Percentiles rank a stretch among this genome's conserved stretches.
Conservation (phyloP, 2,797 vertebrate genomes). For the Simalia tracyae region DNA sequence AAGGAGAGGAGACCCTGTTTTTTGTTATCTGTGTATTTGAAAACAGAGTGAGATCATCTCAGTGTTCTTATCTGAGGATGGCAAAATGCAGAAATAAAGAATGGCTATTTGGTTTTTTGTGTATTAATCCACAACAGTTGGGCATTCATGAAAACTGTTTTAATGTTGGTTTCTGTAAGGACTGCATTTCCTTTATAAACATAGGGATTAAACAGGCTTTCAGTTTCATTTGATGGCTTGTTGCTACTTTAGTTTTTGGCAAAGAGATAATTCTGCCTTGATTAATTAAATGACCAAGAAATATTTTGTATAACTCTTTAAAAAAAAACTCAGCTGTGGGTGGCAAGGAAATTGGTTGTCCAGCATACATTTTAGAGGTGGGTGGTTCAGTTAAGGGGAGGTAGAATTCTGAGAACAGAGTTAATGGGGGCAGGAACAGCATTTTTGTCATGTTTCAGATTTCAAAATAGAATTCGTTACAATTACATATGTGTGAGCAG, state of each 20-base stretch:
- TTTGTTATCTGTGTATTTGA: too few species aligned
- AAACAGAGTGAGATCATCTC: neutral
- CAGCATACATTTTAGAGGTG: slow-evolving; percentile 58
- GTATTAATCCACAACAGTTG: neutral
- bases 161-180: slow-evolving; percentile 1
- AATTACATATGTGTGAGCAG: neutral
- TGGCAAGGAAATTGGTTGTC: slow-evolving; percentile 64
- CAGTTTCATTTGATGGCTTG: slow-evolving; percentile 31
- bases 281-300: slow-evolving; percentile 62
- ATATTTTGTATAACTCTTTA: slow-evolving; percentile 54
- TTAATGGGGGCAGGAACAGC: slow-evolving; percentile 51
- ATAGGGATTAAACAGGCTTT: slow-evolving; percentile 18
- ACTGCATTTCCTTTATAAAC: neutral
- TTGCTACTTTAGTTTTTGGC: slow-evolving; percentile 35
- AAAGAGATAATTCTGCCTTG: slow-evolving; percentile 57
- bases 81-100: neutral
- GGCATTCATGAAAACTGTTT: neutral
- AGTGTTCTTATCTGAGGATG: neutral
- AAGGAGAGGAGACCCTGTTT: too few species aligned
- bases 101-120: neutral
- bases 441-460: slow-evolving; percentile 3
- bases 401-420: slow-evolving; percentile 38
- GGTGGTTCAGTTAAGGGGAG: slow-evolving; percentile 57
- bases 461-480: neutral
- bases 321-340: slow-evolving; percentile 57